Base-by-base conservation (phyloP, 2,888 invertebrate species). In the Phlogophora meticulosa region DNA sequence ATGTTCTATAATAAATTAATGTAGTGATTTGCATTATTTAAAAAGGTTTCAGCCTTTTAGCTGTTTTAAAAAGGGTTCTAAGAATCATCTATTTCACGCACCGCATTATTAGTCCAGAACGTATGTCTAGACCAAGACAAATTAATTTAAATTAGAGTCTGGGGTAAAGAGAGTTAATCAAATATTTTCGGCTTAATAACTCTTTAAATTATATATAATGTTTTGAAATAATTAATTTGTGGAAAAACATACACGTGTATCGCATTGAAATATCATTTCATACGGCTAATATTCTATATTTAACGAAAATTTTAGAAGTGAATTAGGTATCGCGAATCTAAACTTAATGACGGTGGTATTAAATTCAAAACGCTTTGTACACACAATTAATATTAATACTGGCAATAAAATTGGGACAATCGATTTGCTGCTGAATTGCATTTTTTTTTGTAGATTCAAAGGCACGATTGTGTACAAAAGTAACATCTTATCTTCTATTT, bases 81-180 rank as follows among this genome's bases (percentile, higher is more conserved):
- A 76, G 46, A 51, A 71, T 67, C 75, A 77, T 78, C 70, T 77
- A 56, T 80, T 80, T 68, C 78, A 78, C 67, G 68, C 64, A 65
- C 63, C 74, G 59, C 82, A 78, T 78, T 80, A 80, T 84, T 79
- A 78, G 70, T 58, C 76, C 72, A 61, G 49, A 34, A 20, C 67
- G 62, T 76, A 74, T 72, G 76, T 81, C 51, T 57, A 40, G 79
- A 60, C 52, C 46, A 52, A 38, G 63, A 68, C 60, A 78, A 82
- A 81, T 76, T 78, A 40, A 78, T 80, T 79, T 46, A 75, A 78
- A 80, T 78, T 76, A 80, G 57, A 71, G 65, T 70, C 59, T 74
- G 72, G 52, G 32, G 48, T 67, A 55, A 73, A 84, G 77, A 76
- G 65, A 69, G 78, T 79, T 79, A 70, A 72, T 77, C 64, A 76